phyloP scores from a whole-genome alignment of 2,113 vertebrate genomes.

The Hypanus sabinus region DNA sequence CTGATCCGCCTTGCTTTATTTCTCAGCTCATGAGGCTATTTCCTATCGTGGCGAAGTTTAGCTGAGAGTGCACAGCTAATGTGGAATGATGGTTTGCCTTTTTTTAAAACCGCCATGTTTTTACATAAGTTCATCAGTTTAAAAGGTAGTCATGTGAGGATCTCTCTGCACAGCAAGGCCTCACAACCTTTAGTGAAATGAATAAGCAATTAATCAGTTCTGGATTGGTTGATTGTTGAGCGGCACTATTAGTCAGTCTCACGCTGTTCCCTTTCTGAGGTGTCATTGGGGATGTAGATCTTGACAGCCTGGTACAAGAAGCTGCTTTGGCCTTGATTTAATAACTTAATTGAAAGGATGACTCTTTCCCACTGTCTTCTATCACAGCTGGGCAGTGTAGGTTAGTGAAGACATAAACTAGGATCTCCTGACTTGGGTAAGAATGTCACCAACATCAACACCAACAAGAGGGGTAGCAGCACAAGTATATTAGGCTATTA shows the following conservation, averaged over 20 bases:
- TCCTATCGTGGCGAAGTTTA: too few species aligned
- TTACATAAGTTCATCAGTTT: not conserved
- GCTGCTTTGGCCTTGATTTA: not conserved
- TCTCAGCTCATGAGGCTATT: not conserved
- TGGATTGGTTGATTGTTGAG: not conserved
- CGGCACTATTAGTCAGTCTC: not conserved
- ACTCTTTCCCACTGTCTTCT: not conserved
- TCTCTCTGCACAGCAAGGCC: not conserved
- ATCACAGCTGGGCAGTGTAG: not conserved
- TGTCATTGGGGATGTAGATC: not conserved
- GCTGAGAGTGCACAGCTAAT: not conserved
- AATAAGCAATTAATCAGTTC: not conserved
- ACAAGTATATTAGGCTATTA: not conserved
- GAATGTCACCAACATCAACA: not conserved
- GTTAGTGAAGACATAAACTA: not conserved
- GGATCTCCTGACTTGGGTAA: not conserved
- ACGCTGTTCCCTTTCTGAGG: not conserved
- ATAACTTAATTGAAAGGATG: not conserved
- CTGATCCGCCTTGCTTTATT: not conserved
- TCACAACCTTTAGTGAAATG: not conserved
- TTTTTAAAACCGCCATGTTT: not conserved
- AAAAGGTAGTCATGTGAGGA: not conserved
- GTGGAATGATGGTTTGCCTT: not conserved
- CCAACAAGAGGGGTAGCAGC: not conserved
- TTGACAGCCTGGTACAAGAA: not conserved